These are phyloP conservation scores for Entomobrya proxima DNA, from an alignment of 2,888 invertebrate genomes.

Conservation along the genomic window DNA sequence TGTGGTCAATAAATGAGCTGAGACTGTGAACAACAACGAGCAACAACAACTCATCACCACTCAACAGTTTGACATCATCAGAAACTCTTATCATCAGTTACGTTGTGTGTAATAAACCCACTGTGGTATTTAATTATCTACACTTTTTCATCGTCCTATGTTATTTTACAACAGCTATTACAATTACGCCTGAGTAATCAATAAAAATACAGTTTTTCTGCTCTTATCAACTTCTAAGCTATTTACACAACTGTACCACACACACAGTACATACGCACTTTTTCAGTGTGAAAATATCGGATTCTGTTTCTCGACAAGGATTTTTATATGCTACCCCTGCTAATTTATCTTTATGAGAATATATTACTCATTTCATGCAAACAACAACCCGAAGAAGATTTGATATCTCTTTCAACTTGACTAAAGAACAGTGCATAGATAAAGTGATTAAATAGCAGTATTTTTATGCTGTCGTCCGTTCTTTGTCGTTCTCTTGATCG, in stretches of 20 bases:
- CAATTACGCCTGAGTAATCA: background rate
- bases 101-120: background rate
- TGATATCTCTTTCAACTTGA: constrained; percentile 11
- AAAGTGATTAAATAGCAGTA: constrained; percentile 40
- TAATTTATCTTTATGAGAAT: background rate
- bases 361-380: background rate
- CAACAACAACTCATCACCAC: background rate
- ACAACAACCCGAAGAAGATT: background rate
- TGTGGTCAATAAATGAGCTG: constrained; percentile 24
- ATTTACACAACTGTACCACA: background rate
- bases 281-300: constrained; percentile 52
- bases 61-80: constrained; percentile 51
- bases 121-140: constrained; percentile 38
- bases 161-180: background rate
- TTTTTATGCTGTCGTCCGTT: constrained; percentile 15
- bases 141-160: background rate
- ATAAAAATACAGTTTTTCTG: constrained; percentile 1
- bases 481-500: constrained; percentile 24
- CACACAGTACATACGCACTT: background rate
- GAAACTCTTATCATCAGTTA: constrained; percentile 39
- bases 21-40: background rate
- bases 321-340: background rate
- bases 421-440: background rate
- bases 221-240: constrained; percentile 28
- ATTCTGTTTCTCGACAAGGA: background rate